Evolutionary conservation across 2,888 invertebrate species (phyloP).

Genomic region (Nephrotoma appendiculata): DNA sequence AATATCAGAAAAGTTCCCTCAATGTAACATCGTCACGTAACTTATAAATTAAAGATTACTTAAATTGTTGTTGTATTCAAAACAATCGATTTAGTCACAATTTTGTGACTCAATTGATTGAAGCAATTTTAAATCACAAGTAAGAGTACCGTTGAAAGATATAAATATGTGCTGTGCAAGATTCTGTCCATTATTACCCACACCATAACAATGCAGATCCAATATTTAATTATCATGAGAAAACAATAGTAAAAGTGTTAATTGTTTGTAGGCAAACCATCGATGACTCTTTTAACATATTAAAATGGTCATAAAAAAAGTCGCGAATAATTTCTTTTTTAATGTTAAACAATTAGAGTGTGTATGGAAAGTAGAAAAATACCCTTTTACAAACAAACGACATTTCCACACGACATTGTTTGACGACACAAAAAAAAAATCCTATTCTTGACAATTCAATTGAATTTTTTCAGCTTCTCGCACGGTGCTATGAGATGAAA

Average conservation of each 20-base stretch:
- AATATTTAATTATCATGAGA: not conserved
- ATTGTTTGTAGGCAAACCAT: not conserved
- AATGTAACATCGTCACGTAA: no score
- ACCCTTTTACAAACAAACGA: not conserved
- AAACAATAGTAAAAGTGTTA: not conserved
- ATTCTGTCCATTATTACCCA: no score
- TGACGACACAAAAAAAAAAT: not conserved
- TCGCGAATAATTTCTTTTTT: not conserved
- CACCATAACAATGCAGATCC: not conserved
- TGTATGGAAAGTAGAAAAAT: not conserved
- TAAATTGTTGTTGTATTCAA: no score
- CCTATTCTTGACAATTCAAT: not conserved
- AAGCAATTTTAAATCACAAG: no score
- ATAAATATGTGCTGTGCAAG: no score
- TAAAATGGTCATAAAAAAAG: not conserved
- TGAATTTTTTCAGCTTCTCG: not conserved
- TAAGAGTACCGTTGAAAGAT: no score
- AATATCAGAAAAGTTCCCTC: no score
- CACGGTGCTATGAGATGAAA: not conserved
- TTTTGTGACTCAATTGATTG: no score
- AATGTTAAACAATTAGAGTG: not conserved
- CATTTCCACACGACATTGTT: not conserved
- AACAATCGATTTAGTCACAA: no score
- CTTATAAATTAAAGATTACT: no score
- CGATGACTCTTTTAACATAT: not conserved